These are phyloP conservation scores for Galerucella pusilla DNA, from an alignment of 2,888 invertebrate genomes.

Conservation along the genomic window DNA sequence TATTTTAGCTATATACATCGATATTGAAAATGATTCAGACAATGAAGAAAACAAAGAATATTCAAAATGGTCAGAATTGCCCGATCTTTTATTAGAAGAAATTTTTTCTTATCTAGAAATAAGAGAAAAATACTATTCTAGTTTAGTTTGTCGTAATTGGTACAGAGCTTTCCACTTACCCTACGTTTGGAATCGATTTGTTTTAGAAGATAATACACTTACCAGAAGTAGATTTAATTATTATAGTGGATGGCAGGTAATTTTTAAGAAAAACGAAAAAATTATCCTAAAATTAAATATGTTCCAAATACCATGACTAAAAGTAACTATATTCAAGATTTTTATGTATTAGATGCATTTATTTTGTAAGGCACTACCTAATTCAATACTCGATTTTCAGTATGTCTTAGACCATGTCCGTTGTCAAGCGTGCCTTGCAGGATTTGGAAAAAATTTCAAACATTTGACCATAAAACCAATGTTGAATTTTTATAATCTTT, in stretches of 20 bases:
- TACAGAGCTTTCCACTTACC: slow-evolving; percentile 78
- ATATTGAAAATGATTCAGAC: slow-evolving; percentile 61
- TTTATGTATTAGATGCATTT: no score
- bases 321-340: no score
- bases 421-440: slow-evolving; percentile 76
- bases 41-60: slow-evolving; percentile 63
- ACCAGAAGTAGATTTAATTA: slow-evolving; percentile 82
- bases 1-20: slow-evolving; percentile 59
- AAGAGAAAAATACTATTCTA: slow-evolving; percentile 78
- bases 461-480: slow-evolving; percentile 78
- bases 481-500: slow-evolving; percentile 83
- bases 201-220: slow-evolving; percentile 77
- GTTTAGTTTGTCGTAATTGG: slow-evolving; percentile 76
- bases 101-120: slow-evolving; percentile 77
- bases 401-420: slow-evolving; percentile 80
- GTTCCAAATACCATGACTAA: no score
- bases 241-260: slow-evolving; percentile 82
- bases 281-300: no score
- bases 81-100: slow-evolving; percentile 78
- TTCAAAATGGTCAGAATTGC: slow-evolving; percentile 75
- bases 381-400: slow-evolving; percentile 60
- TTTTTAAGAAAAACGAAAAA: slow-evolving; percentile 5
- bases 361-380: no score
- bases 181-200: slow-evolving; percentile 80
- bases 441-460: slow-evolving; percentile 75